Conservation (phyloP, 1,140 invertebrate genomes). For the Notospermus geniculatus region DNA sequence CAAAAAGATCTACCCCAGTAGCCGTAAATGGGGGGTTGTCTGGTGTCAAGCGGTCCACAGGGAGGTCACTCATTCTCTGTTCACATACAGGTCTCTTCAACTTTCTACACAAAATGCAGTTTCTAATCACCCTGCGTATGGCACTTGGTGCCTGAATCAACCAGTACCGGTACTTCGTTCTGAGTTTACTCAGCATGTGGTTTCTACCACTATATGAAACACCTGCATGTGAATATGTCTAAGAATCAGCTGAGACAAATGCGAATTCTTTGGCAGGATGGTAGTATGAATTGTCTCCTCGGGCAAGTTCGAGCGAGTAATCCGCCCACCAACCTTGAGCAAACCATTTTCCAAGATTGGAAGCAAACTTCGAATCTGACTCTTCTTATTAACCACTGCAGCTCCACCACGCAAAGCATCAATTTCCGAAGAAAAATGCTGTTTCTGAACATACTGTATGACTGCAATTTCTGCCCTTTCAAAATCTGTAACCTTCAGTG, state of each 20-base stretch:
- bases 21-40: too few relatives aligned
- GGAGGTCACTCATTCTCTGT: not conserved
- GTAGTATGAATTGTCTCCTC: not conserved
- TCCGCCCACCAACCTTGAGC: not conserved
- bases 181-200: not conserved
- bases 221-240: not conserved
- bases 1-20: too few relatives aligned
- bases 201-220: not conserved
- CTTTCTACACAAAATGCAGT: not conserved
- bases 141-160: not conserved
- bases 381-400: too few relatives aligned
- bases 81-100: not conserved
- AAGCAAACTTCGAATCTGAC: not conserved
- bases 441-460: not conserved
- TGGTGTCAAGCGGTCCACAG: too few relatives aligned
- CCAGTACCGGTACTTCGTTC: constrained; percentile 4
- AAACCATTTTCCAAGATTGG: constrained; percentile 9
- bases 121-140: not conserved
- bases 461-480: not conserved
- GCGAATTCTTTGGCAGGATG: constrained; percentile 3
- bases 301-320: constrained; percentile 2
- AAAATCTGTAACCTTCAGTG: not conserved
- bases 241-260: not conserved
- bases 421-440: not conserved
- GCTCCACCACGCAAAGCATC: too few relatives aligned